A percentile compares a stretch with the other conserved stretches of the same genome.
Conservation (phyloP, 2,888 invertebrate species). For the Leptopilina drosophilae region DNA sequence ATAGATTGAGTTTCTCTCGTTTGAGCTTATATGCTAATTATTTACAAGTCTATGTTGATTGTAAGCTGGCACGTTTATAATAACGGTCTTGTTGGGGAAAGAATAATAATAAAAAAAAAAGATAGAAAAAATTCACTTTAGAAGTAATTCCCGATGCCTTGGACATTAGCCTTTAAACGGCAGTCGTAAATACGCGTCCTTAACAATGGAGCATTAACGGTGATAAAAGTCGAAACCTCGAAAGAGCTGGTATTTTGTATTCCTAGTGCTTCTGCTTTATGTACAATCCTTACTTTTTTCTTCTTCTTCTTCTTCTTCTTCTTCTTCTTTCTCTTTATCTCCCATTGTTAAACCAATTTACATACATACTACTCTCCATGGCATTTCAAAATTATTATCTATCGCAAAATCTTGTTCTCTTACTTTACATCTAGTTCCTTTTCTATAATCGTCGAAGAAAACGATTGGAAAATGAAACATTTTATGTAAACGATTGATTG, state of each 20-base stretch:
- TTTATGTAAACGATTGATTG: no score
- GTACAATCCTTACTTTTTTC: conserved; percentile 33
- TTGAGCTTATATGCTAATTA: conserved; percentile 18
- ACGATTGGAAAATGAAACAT: no score
- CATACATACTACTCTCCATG: conserved; percentile 34
- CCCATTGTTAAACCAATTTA: conserved; percentile 33
- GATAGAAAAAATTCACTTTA: conserved; percentile 8
- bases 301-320: neutral
- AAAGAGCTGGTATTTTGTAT: conserved; percentile 36
- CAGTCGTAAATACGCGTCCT: conserved; percentile 36
- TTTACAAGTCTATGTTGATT: conserved; percentile 16
- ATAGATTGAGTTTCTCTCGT: conserved; percentile 3
- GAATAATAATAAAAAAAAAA: no score
- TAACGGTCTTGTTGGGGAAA: neutral
- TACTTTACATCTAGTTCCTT: neutral
- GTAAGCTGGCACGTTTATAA: conserved; percentile 19
- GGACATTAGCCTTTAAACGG: conserved; percentile 36
- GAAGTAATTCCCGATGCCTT: conserved; percentile 20
- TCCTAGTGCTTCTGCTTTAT: conserved; percentile 37
- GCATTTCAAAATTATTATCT: conserved; percentile 36
- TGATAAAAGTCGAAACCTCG: conserved; percentile 32
- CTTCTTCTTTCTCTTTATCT: conserved; percentile 25
- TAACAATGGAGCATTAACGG: conserved; percentile 37
- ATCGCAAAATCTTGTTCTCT: neutral
- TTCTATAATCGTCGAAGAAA: neutral